These are phyloP conservation scores for Neopelma chrysocephalum DNA, from an alignment of 2,797 vertebrate genomes.

Conservation along the genomic window DNA sequence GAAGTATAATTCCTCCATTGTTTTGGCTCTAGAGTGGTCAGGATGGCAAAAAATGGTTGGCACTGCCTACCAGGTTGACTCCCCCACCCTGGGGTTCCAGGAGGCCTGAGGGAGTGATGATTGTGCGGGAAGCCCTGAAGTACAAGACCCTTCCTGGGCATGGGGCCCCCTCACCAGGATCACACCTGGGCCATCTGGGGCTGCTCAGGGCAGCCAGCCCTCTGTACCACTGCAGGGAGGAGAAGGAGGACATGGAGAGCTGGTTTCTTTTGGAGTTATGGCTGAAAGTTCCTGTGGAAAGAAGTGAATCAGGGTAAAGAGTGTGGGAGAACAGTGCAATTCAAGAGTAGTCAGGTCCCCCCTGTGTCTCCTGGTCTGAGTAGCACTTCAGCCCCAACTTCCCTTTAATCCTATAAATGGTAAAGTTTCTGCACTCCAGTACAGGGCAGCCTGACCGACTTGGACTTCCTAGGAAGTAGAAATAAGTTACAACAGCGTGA, in stretches of 20 bases:
- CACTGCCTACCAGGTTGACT: neutral
- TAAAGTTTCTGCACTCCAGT: neutral
- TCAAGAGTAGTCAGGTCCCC: neutral
- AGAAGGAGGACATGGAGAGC: neutral
- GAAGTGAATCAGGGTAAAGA: neutral
- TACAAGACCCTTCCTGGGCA: neutral
- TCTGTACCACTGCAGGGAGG: neutral
- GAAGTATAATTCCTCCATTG: neutral
- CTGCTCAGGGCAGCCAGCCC: neutral
- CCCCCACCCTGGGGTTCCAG: accelerated
- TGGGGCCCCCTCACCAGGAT: accelerated
- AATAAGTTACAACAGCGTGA: neutral
- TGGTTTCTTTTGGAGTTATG: neutral
- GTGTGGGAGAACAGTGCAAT: neutral
- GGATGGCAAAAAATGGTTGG: accelerated
- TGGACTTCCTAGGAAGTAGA: neutral
- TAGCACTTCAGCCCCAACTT: neutral
- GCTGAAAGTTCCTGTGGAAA: neutral
- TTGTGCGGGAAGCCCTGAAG: accelerated
- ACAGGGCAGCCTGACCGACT: neutral
- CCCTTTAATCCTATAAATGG: neutral
- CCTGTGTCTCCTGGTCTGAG: neutral
- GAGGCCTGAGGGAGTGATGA: neutral
- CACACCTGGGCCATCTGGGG: accelerated
- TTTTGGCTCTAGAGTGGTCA: accelerated